Evolutionary conservation across 2,888 invertebrate species (phyloP), one percentile per base, ranked within the genome.

Genomic region (Bimastos eiseni): DNA sequence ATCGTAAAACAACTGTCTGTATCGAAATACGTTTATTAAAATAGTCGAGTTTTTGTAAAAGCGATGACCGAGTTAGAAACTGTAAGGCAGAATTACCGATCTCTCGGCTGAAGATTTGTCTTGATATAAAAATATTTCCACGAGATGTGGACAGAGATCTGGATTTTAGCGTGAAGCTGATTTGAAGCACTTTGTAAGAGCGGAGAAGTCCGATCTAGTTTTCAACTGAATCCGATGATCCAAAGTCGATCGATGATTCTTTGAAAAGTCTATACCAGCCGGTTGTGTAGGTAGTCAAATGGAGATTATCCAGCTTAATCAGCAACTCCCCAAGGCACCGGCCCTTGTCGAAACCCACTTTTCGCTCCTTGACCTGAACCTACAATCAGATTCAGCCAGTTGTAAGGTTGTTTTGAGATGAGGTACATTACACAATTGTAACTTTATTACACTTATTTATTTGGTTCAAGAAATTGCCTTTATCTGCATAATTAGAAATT

Each of bases 231-330:
- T 94, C 94, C n/a, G 93, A 93, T 30, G 94, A 94, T 44, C 93
- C 93, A 24, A 93, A 92, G 90, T 94, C 94, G 19, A 93, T 93
- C 38, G 94, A 93, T 37, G 94, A 94, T n/a, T 93, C 90, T 15
- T 93, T 97, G 95, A 98, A 98, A 93, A 98, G 96, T 92, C 97
- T 97, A 96, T 98, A 98, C 98, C 98, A 98, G 92, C 97, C 97
- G 93, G 97, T 97, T 88, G 97, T 97, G 93, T 97, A 96, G 94
- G 97, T 97, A 44, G 97, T 97, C 92, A 98, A 96, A 89, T 97
- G 96, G 91, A 98, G 96, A 93, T 97, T 96, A 95, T 98, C 97
- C 92, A 98, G 96, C 92, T 97, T 96, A 92, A 98, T 97, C 95
- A 98, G 97, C 0, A 97, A 97, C 89, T 98, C 98, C 24, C 98